Conservation (phyloP, 2,113 vertebrate genomes). For the Xenopus borealis region DNA sequence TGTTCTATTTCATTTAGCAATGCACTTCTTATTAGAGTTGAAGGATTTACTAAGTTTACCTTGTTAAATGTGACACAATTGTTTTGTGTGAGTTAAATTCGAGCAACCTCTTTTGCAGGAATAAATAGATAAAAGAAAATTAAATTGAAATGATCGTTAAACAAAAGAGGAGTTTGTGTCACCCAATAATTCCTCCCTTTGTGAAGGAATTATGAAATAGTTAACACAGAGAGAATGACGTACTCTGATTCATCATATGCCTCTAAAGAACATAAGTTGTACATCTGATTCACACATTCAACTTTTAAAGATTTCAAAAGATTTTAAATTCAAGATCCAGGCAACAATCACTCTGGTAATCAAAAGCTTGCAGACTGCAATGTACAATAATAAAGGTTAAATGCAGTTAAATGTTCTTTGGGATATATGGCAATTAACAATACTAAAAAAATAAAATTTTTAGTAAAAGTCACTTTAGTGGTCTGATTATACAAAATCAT, state of each 20-base stretch:
- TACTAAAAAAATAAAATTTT: conserved; percentile 48
- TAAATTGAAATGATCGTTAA: background rate
- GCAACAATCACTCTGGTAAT: background rate
- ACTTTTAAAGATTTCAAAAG: conserved; percentile 16
- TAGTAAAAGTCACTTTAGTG: conserved; percentile 52
- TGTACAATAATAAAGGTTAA: conserved; percentile 20
- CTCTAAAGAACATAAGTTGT: background rate
- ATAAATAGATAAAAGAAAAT: too few species aligned
- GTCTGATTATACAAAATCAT: conserved; percentile 59
- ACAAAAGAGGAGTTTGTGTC: too few species aligned
- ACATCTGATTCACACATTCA: background rate
- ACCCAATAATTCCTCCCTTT: background rate
- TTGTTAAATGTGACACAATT: too few species aligned
- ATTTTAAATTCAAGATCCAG: background rate
- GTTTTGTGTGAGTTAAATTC: too few species aligned
- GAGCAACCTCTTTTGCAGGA: too few species aligned
- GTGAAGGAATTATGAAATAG: conserved; percentile 7
- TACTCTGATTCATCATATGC: background rate
- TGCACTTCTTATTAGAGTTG: background rate
- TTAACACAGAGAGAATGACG: background rate
- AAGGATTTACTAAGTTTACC: conserved; percentile 18
- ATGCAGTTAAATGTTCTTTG: conserved; percentile 30
- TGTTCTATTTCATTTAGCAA: conserved; percentile 8
- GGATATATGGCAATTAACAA: conserved; percentile 39
- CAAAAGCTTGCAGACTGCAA: background rate